Conservation (phyloP, 2,797 vertebrate genomes). For the Dendrocincla fuliginosa region DNA sequence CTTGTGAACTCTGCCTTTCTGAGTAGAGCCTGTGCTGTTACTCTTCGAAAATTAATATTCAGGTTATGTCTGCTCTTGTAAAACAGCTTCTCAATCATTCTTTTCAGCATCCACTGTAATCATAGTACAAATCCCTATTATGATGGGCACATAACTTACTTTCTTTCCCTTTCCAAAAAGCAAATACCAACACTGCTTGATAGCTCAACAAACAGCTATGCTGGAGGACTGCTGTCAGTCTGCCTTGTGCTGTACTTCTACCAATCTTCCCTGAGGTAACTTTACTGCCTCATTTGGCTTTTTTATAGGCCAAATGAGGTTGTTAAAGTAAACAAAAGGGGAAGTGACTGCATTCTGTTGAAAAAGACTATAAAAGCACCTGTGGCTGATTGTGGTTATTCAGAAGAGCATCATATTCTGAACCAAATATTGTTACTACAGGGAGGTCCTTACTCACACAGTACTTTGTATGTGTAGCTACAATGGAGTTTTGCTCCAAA, state of each 20-base stretch:
- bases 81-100: slow-evolving; percentile 7
- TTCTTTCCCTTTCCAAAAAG: slow-evolving; percentile 5
- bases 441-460: background rate
- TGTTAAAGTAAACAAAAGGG: background rate
- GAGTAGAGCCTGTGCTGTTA: background rate
- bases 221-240: background rate
- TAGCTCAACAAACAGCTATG: background rate
- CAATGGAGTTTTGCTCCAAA: background rate
- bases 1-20: background rate
- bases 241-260: background rate
- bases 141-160: background rate
- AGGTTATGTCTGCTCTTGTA: background rate
- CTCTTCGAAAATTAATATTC: background rate
- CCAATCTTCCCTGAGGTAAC: background rate
- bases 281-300: background rate
- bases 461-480: background rate
- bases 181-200: background rate
- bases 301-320: background rate
- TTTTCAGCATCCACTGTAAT: slow-evolving; percentile 19
- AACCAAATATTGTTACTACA: background rate
- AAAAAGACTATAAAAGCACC: background rate
- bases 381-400: background rate
- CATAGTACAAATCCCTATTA: slow-evolving; percentile 12
- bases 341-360: background rate
- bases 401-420: background rate